Conservation (phyloP, 1,140 invertebrate species). For the Coenobita brevimanus region DNA sequence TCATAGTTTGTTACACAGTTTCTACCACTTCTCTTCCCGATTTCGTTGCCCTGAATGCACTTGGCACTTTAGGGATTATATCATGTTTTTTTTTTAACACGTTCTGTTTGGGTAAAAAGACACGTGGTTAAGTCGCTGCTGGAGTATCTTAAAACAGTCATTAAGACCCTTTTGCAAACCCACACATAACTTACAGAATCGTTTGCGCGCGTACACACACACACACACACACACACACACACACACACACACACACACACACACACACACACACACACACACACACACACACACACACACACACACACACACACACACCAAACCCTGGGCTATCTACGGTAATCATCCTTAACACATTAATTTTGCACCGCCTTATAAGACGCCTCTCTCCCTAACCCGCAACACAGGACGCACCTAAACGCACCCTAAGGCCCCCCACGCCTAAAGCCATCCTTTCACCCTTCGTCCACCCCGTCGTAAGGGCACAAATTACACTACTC, state of each 20-base stretch:
- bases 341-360: constrained; percentile 62
- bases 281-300: not conserved
- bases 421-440: not conserved
- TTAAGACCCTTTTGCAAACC: not conserved
- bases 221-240: constrained; percentile 14
- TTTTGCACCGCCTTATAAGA: constrained; percentile 63
- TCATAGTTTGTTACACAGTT: too few relatives aligned
- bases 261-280: not conserved
- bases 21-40: too few relatives aligned
- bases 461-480: not conserved
- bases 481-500: not conserved
- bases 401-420: constrained; percentile 24
- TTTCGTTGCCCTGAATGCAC: too few relatives aligned
- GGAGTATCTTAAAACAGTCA: too few relatives aligned
- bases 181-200: constrained; percentile 29
- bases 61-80: too few relatives aligned
- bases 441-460: not conserved
- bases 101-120: too few relatives aligned
- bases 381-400: constrained; percentile 31
- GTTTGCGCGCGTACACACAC: too few relatives aligned
- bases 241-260: constrained; percentile 12
- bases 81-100: too few relatives aligned
- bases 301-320: not conserved
- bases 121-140: too few relatives aligned
- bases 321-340: constrained; percentile 40